Percentiles rank a stretch among this genome's conserved stretches.
These are phyloP conservation scores for Thymallus thymallus DNA, from an alignment of 2,113 vertebrate species.

Conservation along the genomic window DNA sequence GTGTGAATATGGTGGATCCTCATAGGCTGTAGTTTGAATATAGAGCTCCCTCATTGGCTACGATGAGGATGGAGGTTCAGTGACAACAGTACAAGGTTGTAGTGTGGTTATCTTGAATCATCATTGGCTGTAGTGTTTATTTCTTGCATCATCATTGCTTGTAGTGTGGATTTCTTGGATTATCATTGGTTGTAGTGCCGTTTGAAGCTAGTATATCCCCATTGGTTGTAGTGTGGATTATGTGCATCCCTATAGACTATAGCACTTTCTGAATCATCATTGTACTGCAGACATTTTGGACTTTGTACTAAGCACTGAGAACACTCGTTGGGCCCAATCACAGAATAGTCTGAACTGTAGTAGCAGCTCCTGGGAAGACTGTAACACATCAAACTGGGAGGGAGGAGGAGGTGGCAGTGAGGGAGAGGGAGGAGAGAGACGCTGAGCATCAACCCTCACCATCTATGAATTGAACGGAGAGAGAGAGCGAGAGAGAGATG, in stretches of 20 bases:
- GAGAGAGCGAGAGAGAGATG: background rate
- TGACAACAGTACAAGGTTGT: background rate
- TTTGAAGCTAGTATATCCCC: background rate
- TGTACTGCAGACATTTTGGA: constrained; percentile 48
- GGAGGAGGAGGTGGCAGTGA: constrained; percentile 63
- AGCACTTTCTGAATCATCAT: constrained; percentile 30
- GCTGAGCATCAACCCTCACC: constrained; percentile 65
- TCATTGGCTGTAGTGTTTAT: too few species aligned
- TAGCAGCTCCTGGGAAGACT: constrained; percentile 76
- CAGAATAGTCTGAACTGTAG: constrained; percentile 78
- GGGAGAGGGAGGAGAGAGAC: constrained; percentile 47
- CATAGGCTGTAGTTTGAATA: constrained; percentile 39
- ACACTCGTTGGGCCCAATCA: constrained; percentile 76
- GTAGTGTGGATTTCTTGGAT: too few species aligned
- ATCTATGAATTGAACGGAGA: constrained; percentile 57
- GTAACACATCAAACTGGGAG: constrained; percentile 65
- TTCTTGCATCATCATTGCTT: too few species aligned
- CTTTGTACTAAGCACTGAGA: constrained; percentile 72
- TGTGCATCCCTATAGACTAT: constrained; percentile 46
- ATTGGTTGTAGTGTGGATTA: constrained; percentile 31
- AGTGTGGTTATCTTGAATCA: background rate
- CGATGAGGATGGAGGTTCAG: constrained; percentile 27
- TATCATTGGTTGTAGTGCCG: constrained; percentile 34
- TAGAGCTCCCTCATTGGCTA: too few species aligned
- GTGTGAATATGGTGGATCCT: constrained; percentile 45